phyloP scores from a whole-genome alignment of 2,888 invertebrate genomes.

The Conomelus anceps region DNA sequence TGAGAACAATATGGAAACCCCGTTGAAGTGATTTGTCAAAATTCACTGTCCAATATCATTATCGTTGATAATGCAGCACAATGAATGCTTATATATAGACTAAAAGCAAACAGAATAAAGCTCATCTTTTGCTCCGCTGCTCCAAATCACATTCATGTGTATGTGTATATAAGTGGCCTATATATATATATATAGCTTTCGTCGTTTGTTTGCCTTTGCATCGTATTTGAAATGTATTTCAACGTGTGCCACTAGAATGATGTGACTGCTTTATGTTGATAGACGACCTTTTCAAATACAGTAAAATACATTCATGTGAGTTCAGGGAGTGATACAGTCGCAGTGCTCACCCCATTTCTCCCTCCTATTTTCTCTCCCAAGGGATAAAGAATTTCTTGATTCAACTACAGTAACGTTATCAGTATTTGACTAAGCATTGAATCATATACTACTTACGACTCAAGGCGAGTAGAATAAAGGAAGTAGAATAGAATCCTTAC shows the following conservation, averaged over 20 bases:
- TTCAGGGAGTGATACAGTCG: background rate
- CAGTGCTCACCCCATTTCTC: background rate
- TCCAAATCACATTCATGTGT: background rate
- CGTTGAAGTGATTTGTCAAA: background rate
- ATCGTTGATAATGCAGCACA: background rate
- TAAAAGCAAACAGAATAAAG: background rate
- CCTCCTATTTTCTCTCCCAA: constrained; percentile 40
- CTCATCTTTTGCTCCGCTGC: background rate
- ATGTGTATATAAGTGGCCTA: background rate
- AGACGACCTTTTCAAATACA: background rate
- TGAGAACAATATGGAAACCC: background rate
- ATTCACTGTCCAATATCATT: background rate
- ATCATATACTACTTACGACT: too few relatives aligned
- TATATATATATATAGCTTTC: background rate
- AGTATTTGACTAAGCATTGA: constrained; percentile 51
- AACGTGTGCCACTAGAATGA: background rate
- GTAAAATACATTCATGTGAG: background rate
- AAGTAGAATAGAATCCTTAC: too few relatives aligned
- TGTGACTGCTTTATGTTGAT: background rate
- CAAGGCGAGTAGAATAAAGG: too few relatives aligned
- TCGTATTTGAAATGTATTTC: background rate
- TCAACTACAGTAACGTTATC: constrained; percentile 45
- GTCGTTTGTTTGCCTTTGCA: background rate
- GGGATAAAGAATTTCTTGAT: constrained; percentile 52
- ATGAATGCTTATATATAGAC: too few relatives aligned